These are phyloP conservation scores for Athrips mouffetella DNA, from an alignment of 2,888 invertebrate species.

Conservation along the genomic window DNA sequence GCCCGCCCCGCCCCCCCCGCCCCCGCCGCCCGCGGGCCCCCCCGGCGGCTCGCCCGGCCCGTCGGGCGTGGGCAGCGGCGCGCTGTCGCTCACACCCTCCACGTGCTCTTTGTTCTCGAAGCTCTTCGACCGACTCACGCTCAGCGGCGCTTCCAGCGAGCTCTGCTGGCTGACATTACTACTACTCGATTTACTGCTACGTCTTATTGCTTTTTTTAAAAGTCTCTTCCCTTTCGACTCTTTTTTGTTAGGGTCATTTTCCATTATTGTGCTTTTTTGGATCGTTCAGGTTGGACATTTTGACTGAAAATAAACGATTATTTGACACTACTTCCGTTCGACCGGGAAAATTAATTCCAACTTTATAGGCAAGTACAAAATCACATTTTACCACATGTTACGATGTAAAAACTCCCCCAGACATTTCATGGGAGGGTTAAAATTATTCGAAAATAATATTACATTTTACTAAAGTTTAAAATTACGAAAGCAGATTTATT, in stretches of 20 bases:
- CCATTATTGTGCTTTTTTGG: conserved; percentile 60
- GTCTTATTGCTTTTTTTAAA: conserved; percentile 63
- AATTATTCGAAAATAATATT: conserved; percentile 36
- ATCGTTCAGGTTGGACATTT: conserved; percentile 51
- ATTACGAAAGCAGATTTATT: conserved; percentile 27
- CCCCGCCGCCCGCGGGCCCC: conserved; percentile 13
- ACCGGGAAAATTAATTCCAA: neutral
- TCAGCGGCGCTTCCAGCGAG: conserved; percentile 39
- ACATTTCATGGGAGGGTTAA: conserved; percentile 49
- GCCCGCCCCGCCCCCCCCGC: conserved; percentile 17
- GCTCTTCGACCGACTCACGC: conserved; percentile 56
- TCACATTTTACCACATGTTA: conserved; percentile 38
- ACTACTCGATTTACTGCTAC: conserved; percentile 54
- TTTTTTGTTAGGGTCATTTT: conserved; percentile 73
- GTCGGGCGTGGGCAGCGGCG: conserved; percentile 52
- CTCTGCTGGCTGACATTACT: conserved; percentile 52
- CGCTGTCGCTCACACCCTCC: conserved; percentile 47
- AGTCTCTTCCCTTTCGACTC: conserved; percentile 71
- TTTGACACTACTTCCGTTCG: neutral
- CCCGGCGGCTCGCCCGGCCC: conserved; percentile 36
- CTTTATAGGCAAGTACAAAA: neutral
- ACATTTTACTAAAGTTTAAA: conserved; percentile 47
- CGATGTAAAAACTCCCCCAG: conserved; percentile 47
- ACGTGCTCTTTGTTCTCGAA: conserved; percentile 50
- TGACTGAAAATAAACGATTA: conserved; percentile 42